A percentile compares a stretch with the other conserved stretches of the same genome.
phyloP scores from a whole-genome alignment of 2,113 vertebrate genomes.

The Drymodes brunneopygia region DNA sequence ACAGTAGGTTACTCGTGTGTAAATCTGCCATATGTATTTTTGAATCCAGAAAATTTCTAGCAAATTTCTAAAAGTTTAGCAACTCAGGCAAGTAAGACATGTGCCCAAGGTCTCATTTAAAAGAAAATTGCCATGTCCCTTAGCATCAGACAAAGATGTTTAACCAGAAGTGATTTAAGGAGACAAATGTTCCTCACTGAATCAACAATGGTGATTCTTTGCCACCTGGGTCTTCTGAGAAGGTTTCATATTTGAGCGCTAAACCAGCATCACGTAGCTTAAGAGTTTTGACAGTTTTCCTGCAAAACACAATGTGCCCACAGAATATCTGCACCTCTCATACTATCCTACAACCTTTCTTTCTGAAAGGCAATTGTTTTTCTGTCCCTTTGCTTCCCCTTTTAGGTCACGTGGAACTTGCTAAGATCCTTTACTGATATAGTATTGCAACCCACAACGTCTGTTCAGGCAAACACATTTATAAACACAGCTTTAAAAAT shows the following conservation, averaged over 20 bases:
- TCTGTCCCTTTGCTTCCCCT: background rate
- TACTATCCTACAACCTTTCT: background rate
- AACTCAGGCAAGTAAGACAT: background rate
- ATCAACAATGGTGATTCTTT: background rate
- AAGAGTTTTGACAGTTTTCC: background rate
- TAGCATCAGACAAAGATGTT: background rate
- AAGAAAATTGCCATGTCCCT: background rate
- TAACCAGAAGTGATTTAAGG: background rate
- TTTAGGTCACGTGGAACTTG: background rate
- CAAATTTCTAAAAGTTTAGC: background rate
- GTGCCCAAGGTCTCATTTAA: background rate
- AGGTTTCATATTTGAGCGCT: background rate
- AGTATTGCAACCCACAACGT: background rate
- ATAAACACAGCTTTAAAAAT: constrained; percentile 16
- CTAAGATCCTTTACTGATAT: background rate
- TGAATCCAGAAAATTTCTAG: background rate
- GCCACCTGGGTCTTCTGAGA: background rate
- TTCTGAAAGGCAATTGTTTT: background rate
- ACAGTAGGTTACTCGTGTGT: background rate
- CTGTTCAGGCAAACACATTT: constrained; percentile 2
- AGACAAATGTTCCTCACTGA: background rate
- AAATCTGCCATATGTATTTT: background rate
- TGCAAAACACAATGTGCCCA: background rate
- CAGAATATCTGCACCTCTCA: background rate
- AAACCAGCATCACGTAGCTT: background rate